These are phyloP conservation scores for Urocyon cinereoargenteus DNA, from an alignment of 2,797 vertebrate species.

Conservation along the genomic window DNA sequence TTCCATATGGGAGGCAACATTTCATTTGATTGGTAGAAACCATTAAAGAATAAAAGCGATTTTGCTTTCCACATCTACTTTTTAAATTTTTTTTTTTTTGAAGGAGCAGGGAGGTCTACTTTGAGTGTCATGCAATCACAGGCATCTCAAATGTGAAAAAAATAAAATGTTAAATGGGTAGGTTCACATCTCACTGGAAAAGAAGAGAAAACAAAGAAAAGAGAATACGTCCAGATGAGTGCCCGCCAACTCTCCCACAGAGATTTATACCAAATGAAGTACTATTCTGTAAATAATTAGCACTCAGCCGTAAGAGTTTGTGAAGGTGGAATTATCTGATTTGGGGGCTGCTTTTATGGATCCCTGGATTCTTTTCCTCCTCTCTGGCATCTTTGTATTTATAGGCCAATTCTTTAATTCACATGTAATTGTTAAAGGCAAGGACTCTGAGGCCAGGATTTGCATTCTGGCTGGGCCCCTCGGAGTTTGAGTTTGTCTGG, in stretches of 20 bases:
- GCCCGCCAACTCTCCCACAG: background rate
- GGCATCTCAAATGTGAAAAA: background rate
- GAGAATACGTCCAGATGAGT: background rate
- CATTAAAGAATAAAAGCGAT: background rate
- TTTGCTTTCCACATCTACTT: background rate
- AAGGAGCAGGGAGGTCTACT: background rate
- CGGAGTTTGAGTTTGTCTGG: background rate
- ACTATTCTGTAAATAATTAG: background rate
- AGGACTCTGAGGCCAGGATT: background rate
- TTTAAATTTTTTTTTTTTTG: background rate
- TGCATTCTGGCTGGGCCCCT: background rate
- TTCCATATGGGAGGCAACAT: background rate
- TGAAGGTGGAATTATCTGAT: background rate
- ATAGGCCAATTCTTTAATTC: background rate
- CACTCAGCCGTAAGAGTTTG: background rate
- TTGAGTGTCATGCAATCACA: background rate
- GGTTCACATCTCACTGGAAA: background rate
- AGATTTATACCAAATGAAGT: background rate
- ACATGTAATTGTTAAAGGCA: background rate
- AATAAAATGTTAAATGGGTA: background rate
- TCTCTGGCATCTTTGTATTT: background rate
- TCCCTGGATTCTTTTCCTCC: background rate
- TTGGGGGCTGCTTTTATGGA: background rate
- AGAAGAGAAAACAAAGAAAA: background rate
- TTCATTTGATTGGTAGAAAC: background rate